Base-by-base conservation (phyloP, 2,888 invertebrate species). In the Rotaria macrura region DNA sequence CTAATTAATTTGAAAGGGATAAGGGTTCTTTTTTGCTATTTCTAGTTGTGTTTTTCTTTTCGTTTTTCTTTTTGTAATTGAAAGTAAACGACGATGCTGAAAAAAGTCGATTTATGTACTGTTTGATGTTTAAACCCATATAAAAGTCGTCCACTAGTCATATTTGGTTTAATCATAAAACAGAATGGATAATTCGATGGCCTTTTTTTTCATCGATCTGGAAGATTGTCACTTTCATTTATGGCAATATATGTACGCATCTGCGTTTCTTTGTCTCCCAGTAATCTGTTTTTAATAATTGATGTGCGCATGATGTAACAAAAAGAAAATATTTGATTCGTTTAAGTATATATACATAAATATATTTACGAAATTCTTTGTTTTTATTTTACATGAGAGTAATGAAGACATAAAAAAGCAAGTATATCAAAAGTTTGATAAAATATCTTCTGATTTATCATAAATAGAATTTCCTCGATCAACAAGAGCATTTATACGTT, bases 391-490 rank as follows among this genome's bases (percentile, higher is more conserved):
- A 57, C 52, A 43, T 38, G 38, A 72, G 40, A 6, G 84, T 88
- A 88, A 74, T 83, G 47, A 65, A 87, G 83, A 85, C 6, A 52
- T 52, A 65, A 5, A 29, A 65, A 29, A 5, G 29, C n/a, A 12
- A 14, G 90, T 89, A 88, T 2, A 89, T 2, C 23, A 90, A 88
- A 88, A 92, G 92, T 23, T 89, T 86, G n/a, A 94, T 86, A 90
- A 96, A 96, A 92, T 96, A 96, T 3, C 91, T 90, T 90, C 94
- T 25, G 34, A 1, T n/a, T 20, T 40, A 79, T 43, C 79, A 43
- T 43, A 79, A n/a, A 79, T 79, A 5, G 43, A n/a, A 43, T 79
- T 43, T 4, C 79, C 79, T 43, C 79, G 79, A 43, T 43, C 79
- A 79, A 79, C 43, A 14, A 79, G 79, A 43, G 10, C 1, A 43